phyloP scores from a whole-genome alignment of 2,797 vertebrate genomes.

The Lerista edwardsae region DNA sequence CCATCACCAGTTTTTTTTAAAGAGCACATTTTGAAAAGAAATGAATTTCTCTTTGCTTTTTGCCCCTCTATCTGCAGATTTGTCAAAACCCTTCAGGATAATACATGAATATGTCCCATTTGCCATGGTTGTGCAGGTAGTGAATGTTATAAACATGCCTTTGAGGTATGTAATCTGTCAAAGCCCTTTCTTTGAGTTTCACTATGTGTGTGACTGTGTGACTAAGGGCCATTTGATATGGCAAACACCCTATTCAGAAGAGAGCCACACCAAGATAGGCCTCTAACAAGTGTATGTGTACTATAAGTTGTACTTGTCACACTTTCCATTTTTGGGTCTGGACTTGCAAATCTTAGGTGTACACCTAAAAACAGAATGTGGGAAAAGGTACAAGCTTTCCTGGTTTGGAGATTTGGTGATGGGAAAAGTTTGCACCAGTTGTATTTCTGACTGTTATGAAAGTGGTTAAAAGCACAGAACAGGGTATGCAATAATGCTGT shows the following conservation, averaged over 20 bases:
- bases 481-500: too few relatives aligned
- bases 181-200: not conserved
- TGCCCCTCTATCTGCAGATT: not conserved
- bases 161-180: not conserved
- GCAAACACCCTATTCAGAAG: not conserved
- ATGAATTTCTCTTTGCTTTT: not conserved
- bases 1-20: constrained; percentile 6
- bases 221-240: not conserved
- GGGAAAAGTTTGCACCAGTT: not conserved
- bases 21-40: not conserved
- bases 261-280: too few relatives aligned
- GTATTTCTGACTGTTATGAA: too few relatives aligned
- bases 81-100: not conserved
- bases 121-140: constrained; percentile 7
- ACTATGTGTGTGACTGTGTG: not conserved
- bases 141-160: not conserved
- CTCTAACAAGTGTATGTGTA: not conserved
- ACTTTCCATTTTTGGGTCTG: not conserved
- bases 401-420: not conserved
- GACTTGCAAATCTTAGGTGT: not conserved
- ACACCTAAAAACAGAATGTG: too few relatives aligned
- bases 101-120: rapidly evolving
- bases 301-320: not conserved
- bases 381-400: too few relatives aligned
- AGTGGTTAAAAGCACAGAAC: too few relatives aligned